phyloP scores from a whole-genome alignment of 2,113 vertebrate species.

The Potamarius usumacintae region DNA sequence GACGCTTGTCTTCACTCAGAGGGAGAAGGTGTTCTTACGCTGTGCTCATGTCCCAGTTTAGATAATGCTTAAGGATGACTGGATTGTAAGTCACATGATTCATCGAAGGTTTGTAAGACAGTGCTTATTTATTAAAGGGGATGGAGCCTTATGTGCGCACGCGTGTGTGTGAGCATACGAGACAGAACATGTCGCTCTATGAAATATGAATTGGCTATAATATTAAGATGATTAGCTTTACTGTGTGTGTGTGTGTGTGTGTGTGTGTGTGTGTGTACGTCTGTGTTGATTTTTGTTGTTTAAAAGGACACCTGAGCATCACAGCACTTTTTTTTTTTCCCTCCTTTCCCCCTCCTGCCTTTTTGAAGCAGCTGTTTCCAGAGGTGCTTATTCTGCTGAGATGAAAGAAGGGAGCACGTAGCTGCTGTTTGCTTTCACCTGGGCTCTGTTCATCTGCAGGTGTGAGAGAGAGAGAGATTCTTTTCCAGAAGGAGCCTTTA shows the following conservation, averaged over 20 bases:
- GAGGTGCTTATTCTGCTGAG: background rate
- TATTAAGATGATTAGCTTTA: background rate
- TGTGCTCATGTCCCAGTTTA: background rate
- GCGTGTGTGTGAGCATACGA: too few relatives aligned
- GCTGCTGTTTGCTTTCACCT: background rate
- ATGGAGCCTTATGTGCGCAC: too few relatives aligned
- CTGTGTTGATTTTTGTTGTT: background rate
- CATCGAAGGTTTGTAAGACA: background rate
- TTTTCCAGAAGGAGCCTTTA: background rate
- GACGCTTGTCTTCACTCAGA: background rate
- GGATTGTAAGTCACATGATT: background rate
- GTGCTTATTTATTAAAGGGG: background rate
- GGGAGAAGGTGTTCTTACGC: background rate
- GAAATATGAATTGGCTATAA: background rate
- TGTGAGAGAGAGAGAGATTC: conserved; percentile 4
- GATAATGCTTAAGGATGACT: background rate
- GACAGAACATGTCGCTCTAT: background rate
- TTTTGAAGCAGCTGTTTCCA: conserved; percentile 16
- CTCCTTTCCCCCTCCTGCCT: too few relatives aligned
- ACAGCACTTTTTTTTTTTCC: background rate
- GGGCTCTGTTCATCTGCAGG: conserved; percentile 29
- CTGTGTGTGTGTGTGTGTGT: background rate
- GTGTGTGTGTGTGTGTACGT: too few relatives aligned
- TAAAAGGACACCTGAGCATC: conserved; percentile 6
- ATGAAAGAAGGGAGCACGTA: conserved; percentile 16